Evolutionary conservation across 2,888 invertebrate species (phyloP), one percentile per base, ranked within the genome.

Genomic region (Diadegma fenestrale): DNA sequence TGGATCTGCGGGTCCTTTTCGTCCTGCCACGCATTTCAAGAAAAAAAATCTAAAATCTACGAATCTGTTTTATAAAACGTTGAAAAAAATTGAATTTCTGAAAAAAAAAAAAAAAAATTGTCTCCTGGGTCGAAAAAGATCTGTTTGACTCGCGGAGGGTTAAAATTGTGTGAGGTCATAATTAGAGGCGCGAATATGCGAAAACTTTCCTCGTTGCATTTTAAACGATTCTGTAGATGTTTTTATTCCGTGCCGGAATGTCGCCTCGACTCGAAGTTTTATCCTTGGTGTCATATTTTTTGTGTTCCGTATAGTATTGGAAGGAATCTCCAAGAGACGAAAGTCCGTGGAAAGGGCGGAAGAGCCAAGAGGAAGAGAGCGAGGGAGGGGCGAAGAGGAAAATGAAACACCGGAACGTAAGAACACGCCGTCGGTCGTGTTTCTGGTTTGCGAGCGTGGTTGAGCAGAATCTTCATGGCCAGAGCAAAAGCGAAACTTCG

Each of bases 401-500:
- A 73, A 58, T 64, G 77, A 77, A 82, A 54, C 43, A 66, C 41
- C 43, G 66, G 72, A 45, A 80, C 63, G 69, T 54, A n/a, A 72
- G 80, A 41, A 37, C 54, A 58, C 10, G 64, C 80, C 30, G n/a
- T 43, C 48, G 76, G 80, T 80, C 77, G 80, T 84, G 71, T 76
- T 84, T 66, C 84, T 80, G 80, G 76, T 43, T 80, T 75, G 64
- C 58, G 43, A 61, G 37, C 45, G 73, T 68, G 81, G 12, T 30
- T 68, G 61, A 80, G 75, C 10, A 26, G 63, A 58, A 43, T 19
- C 33, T 66, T 69, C 73, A 61, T 43, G 58, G 79, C 73, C 61
- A 69, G 61, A 51, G 77, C 33, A 54, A 79, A 79, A 45, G 82
- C 78, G 69, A 82, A 85, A 85, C 78, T 85, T 85, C 37, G 75